A percentile compares a stretch with the other conserved stretches of the same genome.
These are phyloP conservation scores for Artemia sinica DNA, from an alignment of 2,888 invertebrate genomes.

Conservation along the genomic window DNA sequence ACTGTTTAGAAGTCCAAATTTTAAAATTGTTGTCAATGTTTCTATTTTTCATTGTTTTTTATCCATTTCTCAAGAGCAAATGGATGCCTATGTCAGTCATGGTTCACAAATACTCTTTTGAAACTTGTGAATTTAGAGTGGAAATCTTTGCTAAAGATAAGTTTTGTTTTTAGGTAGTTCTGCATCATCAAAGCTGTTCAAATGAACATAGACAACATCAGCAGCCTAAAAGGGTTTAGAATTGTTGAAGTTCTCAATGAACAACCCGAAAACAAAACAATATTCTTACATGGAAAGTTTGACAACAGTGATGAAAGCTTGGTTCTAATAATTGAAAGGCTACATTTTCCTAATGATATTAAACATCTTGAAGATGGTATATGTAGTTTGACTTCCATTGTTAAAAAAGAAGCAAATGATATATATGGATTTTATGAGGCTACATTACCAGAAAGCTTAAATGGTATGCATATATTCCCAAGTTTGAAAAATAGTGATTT, in stretches of 20 bases:
- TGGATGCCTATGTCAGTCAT: too few species aligned
- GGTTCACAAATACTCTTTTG: too few species aligned
- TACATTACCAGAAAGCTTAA: neutral
- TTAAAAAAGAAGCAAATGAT: conserved; percentile 1
- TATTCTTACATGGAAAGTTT: neutral
- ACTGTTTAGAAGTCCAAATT: too few species aligned
- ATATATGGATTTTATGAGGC: conserved; percentile 12
- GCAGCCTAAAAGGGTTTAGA: neutral
- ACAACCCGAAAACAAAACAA: neutral
- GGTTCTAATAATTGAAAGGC: conserved; percentile 7
- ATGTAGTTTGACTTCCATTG: neutral
- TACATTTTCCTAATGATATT: neutral
- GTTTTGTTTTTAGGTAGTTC: too few species aligned
- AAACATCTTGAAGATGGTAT: neutral
- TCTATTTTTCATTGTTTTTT: too few species aligned
- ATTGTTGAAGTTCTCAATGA: neutral
- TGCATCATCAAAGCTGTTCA: too few species aligned
- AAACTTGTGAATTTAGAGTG: too few species aligned
- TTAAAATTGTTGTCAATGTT: too few species aligned
- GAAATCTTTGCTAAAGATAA: too few species aligned
- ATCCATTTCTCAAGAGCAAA: too few species aligned
- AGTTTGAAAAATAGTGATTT: too few species aligned
- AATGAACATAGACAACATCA: too few species aligned
- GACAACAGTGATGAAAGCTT: neutral
- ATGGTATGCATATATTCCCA: neutral